Evolutionary conservation across 1,140 invertebrate species (phyloP), one percentile per base, ranked within the genome.

Genomic region (Drosophila carrolli): DNA sequence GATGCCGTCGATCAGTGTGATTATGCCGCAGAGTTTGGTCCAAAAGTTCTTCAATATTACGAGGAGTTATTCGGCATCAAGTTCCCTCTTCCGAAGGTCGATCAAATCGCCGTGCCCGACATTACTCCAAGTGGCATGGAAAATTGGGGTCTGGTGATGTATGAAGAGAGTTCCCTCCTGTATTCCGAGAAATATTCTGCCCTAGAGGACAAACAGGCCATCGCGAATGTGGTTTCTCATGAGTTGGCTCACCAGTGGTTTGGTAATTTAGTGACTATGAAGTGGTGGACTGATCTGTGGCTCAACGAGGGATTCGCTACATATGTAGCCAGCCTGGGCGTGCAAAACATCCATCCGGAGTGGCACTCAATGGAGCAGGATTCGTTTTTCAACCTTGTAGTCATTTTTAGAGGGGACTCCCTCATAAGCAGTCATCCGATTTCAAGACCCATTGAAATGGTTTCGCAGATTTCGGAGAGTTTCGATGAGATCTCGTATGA

Each of bases 401-500:
- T 89, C 1, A 93, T 95, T 4, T 93, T 95, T 43, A 89, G 80
- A 0, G 83, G 94, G 27, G 95, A 95, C 79, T 85, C 94, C 0
- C 80, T 95, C 40, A 92, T 93, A 54, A 93, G 93, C 4, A 95
- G 94, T 4, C 94, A 95, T 83, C 94, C 94, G 8, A 94, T 95
- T 4, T 95, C 94, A 0, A 94, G 94, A 5, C 91, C 93, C 3
- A 93, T 95, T 7, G 93, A 93, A 32, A 79, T 94, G 74, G 96
- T 96, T 0, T 95, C 95, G 78, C 95, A 98, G 92, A 97, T 98
- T 19, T 94, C 94, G 11, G 95, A 97, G 91, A 96, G 97, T 41
- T 98, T 98, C 92, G 97, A 98, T 91, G 93, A 94, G 1, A 98
- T 98, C 71, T 97, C 97, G 0, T 98, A 98, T 92, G 94, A 94